These are phyloP conservation scores for Dufourea novaeangliae DNA, from an alignment of 1,140 invertebrate species.

Conservation along the genomic window DNA sequence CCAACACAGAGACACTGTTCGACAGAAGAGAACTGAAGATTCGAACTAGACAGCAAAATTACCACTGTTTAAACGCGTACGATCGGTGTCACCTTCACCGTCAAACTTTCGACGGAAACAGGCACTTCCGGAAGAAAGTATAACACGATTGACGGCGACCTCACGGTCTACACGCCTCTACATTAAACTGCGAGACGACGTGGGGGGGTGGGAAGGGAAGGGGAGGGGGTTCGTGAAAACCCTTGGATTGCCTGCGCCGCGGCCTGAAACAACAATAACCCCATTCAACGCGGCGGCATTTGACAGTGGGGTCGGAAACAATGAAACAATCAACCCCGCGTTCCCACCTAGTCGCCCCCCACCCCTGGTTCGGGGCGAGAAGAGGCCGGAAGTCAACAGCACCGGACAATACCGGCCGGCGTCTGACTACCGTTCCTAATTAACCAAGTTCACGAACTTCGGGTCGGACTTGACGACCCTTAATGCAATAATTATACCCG, in stretches of 20 bases:
- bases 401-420: conserved; percentile 77
- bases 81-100: too few relatives aligned
- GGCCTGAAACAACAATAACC: conserved; percentile 78
- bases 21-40: too few relatives aligned
- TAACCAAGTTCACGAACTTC: conserved; percentile 77
- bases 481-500: conserved; percentile 60
- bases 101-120: background rate
- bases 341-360: too few relatives aligned
- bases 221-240: conserved; percentile 64
- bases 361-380: conserved; percentile 42
- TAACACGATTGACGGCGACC: conserved; percentile 6
- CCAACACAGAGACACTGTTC: too few relatives aligned
- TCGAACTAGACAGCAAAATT: too few relatives aligned
- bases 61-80: too few relatives aligned
- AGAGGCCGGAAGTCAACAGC: conserved; percentile 78
- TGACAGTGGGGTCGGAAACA: conserved; percentile 80
- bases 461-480: conserved; percentile 64
- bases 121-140: background rate
- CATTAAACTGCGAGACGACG: conserved; percentile 23
- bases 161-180: conserved; percentile 17
- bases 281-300: conserved; percentile 76
- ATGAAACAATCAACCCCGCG: conserved; percentile 80
- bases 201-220: too few relatives aligned
- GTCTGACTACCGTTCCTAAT: conserved; percentile 78
- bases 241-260: conserved; percentile 71